Conservation (phyloP, 2,113 vertebrate genomes). For the Oreochromis niloticus region DNA sequence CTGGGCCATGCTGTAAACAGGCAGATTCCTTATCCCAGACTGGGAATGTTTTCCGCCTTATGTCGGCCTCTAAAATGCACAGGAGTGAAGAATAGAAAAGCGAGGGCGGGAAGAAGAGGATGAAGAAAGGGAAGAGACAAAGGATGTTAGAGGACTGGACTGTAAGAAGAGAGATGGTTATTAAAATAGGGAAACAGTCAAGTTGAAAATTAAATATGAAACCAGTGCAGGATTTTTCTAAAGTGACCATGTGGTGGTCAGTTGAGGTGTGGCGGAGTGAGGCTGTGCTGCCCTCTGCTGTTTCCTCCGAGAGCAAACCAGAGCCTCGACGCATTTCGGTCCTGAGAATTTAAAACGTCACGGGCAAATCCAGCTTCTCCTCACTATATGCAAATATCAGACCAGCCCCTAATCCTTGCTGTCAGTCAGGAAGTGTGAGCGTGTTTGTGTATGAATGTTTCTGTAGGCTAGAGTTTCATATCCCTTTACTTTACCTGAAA, state of each 20-base stretch:
- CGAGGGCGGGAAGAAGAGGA: not conserved
- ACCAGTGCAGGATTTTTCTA: not conserved
- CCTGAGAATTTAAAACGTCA: not conserved
- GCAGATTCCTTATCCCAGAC: conserved; percentile 67
- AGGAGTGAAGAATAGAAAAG: not conserved
- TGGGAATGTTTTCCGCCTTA: conserved; percentile 61
- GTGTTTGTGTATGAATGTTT: not conserved
- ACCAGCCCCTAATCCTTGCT: not conserved
- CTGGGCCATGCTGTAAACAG: conserved; percentile 71
- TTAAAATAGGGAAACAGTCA: not conserved
- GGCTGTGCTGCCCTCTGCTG: conserved; percentile 51
- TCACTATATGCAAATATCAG: not conserved
- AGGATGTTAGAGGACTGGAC: not conserved
- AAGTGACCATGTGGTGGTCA: not conserved
- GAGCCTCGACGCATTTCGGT: not conserved
- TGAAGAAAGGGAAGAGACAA: not conserved
- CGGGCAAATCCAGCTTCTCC: not conserved
- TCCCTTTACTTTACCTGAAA: conserved; percentile 1
- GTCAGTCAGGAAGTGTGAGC: conserved; percentile 20
- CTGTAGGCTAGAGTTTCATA: conserved; percentile 28
- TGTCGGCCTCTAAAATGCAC: not conserved
- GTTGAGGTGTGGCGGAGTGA: not conserved
- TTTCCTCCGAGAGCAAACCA: not conserved
- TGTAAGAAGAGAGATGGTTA: not conserved
- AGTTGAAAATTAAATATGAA: not conserved